phyloP scores from a whole-genome alignment of 2,888 invertebrate species.

The Empis livida region DNA sequence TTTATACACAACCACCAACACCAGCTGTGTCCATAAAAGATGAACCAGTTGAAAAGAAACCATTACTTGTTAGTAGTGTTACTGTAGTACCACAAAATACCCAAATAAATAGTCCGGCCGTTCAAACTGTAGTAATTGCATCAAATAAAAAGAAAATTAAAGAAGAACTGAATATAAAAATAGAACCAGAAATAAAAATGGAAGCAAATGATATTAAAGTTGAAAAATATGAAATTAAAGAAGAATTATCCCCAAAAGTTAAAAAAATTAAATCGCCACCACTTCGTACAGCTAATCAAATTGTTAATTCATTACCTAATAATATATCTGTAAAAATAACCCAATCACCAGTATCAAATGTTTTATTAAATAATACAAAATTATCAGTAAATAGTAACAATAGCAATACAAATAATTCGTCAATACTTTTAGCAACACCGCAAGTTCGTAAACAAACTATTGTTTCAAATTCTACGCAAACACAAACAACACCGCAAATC shows the following conservation, averaged over 20 bases:
- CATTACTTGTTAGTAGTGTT: background rate
- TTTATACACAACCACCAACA: conserved; percentile 37
- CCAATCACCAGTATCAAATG: background rate
- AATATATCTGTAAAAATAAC: conserved; percentile 33
- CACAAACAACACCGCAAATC: conserved; percentile 9
- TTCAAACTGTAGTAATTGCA: conserved; percentile 1
- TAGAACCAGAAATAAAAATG: background rate
- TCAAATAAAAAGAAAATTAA: conserved; percentile 5
- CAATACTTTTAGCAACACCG: conserved; percentile 31
- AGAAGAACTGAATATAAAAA: background rate
- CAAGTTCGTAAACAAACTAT: conserved; percentile 25
- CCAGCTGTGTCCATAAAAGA: conserved; percentile 19
- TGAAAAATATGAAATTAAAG: conserved; percentile 29
- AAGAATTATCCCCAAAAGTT: background rate
- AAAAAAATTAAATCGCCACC: background rate
- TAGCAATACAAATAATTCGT: conserved; percentile 18
- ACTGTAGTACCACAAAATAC: conserved; percentile 2
- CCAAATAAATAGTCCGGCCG: conserved; percentile 5
- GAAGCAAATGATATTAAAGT: conserved; percentile 26
- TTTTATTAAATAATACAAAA: conserved; percentile 25
- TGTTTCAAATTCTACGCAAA: conserved; percentile 30
- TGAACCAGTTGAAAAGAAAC: conserved; percentile 6
- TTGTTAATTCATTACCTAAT: conserved; percentile 20
- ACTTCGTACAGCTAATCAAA: background rate
- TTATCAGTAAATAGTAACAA: conserved; percentile 13